Conservation (phyloP, 2,113 vertebrate genomes). For the Oreocharis arfaki region DNA sequence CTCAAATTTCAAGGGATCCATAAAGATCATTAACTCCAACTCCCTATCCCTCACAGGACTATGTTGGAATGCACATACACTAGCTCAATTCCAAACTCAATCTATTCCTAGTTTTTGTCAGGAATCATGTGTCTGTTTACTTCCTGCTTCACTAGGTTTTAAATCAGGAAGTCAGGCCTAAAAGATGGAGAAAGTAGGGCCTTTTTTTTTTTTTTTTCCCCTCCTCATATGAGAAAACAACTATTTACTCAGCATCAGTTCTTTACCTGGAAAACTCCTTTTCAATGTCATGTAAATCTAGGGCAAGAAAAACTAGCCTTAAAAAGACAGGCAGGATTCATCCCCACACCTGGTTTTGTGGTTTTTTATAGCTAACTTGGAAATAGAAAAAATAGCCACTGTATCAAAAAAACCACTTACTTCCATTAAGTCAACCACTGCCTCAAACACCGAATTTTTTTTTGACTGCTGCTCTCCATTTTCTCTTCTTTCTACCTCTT, state of each 20-base stretch:
- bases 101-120: background rate
- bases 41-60: background rate
- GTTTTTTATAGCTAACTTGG: background rate
- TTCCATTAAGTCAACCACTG: background rate
- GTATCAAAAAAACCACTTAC: background rate
- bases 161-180: background rate
- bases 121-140: background rate
- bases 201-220: accelerated
- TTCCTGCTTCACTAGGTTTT: background rate
- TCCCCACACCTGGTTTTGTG: accelerated
- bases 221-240: background rate
- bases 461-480: background rate
- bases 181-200: background rate
- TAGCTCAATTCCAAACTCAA: background rate
- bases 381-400: background rate
- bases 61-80: background rate
- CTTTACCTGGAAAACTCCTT: background rate
- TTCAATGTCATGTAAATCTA: background rate
- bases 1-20: background rate
- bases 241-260: background rate
- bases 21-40: background rate
- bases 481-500: background rate
- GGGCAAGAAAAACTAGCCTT: background rate
- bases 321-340: background rate
- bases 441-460: background rate